These are phyloP conservation scores for Acropora tenuis DNA, from an alignment of 64 coral and sea anemone species.

Conservation along the genomic window DNA sequence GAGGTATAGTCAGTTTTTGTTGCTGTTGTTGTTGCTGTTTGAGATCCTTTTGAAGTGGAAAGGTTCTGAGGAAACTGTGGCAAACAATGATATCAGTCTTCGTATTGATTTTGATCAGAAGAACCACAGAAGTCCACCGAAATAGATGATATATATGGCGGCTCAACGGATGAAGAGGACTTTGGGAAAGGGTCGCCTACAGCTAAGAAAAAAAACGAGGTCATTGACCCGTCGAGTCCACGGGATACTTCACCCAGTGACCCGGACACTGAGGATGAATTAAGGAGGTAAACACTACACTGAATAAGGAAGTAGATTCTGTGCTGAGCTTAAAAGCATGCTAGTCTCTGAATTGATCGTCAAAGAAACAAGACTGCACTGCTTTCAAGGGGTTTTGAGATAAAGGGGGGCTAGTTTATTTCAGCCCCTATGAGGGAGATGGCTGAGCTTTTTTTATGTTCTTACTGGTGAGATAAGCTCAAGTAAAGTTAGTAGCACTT, in stretches of 20 bases:
- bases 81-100: too few species aligned
- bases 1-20: neutral
- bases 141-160: slow-evolving; percentile 2
- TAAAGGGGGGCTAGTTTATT: too few species aligned
- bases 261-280: slow-evolving; percentile 87
- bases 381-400: too few species aligned
- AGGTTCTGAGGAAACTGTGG: too few species aligned
- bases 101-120: neutral
- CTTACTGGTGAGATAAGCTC: too few species aligned
- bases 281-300: slow-evolving; percentile 41
- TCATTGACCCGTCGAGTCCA: neutral
- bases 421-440: too few species aligned
- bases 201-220: slow-evolving; percentile 5
- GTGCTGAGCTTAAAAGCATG: neutral
- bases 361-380: too few species aligned
- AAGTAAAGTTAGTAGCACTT: too few species aligned
- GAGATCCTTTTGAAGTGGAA: too few species aligned
- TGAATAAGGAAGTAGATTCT: neutral
- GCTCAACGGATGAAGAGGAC: slow-evolving; percentile 41
- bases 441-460: too few species aligned
- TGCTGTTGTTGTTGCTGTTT: too few species aligned
- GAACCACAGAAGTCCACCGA: neutral
- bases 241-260: slow-evolving; percentile 72
- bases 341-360: too few species aligned
- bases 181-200: neutral